Percentiles rank a stretch among this genome's conserved stretches.
These are phyloP conservation scores for Larimichthys polyactis DNA, from an alignment of 2,113 vertebrate species.

Conservation along the genomic window DNA sequence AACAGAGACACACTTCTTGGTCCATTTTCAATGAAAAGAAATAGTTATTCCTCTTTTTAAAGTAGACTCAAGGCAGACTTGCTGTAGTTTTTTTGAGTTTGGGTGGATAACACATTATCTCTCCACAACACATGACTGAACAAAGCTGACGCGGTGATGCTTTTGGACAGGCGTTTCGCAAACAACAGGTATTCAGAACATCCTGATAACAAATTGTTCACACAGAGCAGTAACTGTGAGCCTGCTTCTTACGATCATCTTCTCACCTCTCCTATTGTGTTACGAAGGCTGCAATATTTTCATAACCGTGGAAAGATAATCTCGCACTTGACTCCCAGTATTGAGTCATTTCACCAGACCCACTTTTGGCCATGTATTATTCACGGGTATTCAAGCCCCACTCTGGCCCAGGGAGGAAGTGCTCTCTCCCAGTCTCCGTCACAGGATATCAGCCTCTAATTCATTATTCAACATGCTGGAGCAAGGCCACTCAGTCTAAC, in stretches of 20 bases:
- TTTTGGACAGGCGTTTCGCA: constrained; percentile 24
- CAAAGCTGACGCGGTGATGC: not conserved
- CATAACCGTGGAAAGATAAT: constrained; percentile 96
- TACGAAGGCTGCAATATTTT: constrained; percentile 90
- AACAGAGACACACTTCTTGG: constrained; percentile 12
- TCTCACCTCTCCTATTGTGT: constrained; percentile 83
- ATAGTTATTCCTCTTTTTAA: not conserved
- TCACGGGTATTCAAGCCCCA: constrained; percentile 98
- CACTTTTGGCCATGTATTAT: constrained; percentile 98
- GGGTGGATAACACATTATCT: not conserved
- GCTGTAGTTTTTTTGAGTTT: not conserved
- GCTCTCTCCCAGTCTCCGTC: constrained; percentile 95
- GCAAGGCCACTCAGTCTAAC: constrained; percentile 87
- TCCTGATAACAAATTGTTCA: constrained; percentile 39
- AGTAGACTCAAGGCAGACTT: not conserved
- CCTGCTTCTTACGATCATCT: constrained; percentile 61
- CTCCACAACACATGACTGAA: not conserved
- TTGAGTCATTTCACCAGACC: constrained; percentile 98
- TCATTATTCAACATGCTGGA: constrained; percentile 99
- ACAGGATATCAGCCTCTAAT: constrained; percentile 99
- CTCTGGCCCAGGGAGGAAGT: constrained; percentile 98
- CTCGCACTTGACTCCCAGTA: constrained; percentile 98
- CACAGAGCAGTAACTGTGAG: constrained; percentile 21
- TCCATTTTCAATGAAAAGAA: not conserved
- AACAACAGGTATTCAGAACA: constrained; percentile 13